Evolutionary conservation across 2,113 vertebrate genomes (phyloP).

Genomic region (Salvelinus alpinus): DNA sequence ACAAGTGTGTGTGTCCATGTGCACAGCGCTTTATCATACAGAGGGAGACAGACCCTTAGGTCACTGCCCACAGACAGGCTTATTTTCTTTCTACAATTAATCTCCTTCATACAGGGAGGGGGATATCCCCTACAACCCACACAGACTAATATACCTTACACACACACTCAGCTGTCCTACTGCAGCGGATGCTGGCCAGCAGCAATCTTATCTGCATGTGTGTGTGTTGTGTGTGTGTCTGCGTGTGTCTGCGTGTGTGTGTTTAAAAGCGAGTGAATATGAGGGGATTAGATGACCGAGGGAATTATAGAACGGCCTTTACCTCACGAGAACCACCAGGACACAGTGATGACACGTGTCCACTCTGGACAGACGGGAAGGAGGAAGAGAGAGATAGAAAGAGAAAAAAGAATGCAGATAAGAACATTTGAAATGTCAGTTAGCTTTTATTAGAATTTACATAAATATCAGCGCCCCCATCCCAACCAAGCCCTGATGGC

Average conservation of each 20-base stretch:
- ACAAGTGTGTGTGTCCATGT: conserved; percentile 18
- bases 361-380: conserved; percentile 19
- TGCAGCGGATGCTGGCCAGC: background rate
- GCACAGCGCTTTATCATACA: conserved; percentile 50
- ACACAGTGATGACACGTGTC: background rate
- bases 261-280: conserved; percentile 56
- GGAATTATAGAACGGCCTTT: conserved; percentile 72
- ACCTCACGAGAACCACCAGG: conserved; percentile 63
- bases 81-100: conserved; percentile 78
- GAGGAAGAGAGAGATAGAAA: conserved; percentile 5
- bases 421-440: no score
- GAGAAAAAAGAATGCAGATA: background rate
- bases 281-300: conserved; percentile 69
- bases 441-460: no score
- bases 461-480: no score
- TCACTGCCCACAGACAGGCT: conserved; percentile 67
- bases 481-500: no score
- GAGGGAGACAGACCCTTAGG: conserved; percentile 61
- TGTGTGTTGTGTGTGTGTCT: background rate
- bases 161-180: conserved; percentile 15
- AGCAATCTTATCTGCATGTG: conserved; percentile 3
- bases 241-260: background rate
- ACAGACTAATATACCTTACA: conserved; percentile 20
- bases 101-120: conserved; percentile 60
- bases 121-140: background rate